Percentiles rank a stretch among this genome's conserved stretches.
Evolutionary conservation across 2,113 vertebrate species (phyloP).

Genomic region (Raphicerus campestris): DNA sequence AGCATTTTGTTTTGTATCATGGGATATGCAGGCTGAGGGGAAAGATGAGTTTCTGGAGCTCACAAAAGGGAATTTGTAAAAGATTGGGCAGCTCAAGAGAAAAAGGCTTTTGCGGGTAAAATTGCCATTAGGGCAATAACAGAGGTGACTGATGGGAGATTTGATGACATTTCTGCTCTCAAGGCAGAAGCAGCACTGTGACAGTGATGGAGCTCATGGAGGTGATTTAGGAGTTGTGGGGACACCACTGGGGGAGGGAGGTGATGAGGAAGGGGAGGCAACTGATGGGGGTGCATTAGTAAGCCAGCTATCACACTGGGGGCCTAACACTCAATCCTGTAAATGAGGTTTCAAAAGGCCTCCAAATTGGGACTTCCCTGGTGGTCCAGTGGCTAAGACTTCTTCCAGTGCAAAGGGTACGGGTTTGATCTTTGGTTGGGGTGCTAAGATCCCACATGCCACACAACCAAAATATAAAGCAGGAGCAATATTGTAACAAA

Average conservation of each 20-base stretch:
- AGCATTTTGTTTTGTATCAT: constrained; percentile 44
- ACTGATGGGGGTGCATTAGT: background rate
- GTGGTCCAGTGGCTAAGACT: background rate
- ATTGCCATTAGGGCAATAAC: background rate
- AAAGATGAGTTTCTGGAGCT: background rate
- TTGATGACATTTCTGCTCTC: background rate
- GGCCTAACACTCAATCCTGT: background rate
- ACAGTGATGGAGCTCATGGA: background rate
- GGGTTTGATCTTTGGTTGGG: background rate
- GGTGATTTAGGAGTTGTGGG: background rate
- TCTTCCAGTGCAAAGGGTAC: background rate
- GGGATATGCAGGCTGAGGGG: background rate
- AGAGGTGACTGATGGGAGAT: background rate
- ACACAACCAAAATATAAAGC: background rate
- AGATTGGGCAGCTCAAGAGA: background rate
- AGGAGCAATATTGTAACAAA: background rate
- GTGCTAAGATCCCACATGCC: background rate
- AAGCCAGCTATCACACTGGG: background rate
- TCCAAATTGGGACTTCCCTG: background rate
- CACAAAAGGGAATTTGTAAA: background rate
- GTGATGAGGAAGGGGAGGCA: background rate
- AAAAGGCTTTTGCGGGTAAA: too few species aligned
- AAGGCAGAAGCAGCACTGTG: background rate
- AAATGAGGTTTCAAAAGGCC: background rate
- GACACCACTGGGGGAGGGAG: too few species aligned